Evolutionary conservation across 2,113 vertebrate species (phyloP).

Genomic region (Caloenas nicobarica): DNA sequence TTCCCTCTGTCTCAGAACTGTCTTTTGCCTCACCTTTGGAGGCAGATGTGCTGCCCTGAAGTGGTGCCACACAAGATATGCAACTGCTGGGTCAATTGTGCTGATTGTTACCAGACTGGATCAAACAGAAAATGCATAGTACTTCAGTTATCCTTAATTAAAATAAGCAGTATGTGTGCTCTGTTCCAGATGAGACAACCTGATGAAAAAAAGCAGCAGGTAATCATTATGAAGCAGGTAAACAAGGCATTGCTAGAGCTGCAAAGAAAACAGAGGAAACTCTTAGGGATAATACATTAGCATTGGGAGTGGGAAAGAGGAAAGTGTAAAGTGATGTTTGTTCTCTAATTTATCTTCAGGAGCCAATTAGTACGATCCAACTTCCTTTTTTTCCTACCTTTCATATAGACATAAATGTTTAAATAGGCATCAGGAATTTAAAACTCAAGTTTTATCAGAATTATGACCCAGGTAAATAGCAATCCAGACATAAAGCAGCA

Average conservation of each 20-base stretch:
- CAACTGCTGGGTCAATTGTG: background rate
- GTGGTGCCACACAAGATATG: background rate
- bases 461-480: background rate
- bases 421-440: background rate
- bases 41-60: background rate
- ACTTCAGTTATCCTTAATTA: conserved; percentile 64
- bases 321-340: background rate
- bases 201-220: conserved; percentile 58
- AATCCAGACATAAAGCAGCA: background rate
- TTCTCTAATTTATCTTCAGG: background rate
- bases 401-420: background rate
- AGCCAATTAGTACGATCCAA: background rate
- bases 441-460: background rate
- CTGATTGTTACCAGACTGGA: conserved; percentile 24
- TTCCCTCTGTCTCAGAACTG: background rate
- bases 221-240: conserved; percentile 59
- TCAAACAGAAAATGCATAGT: conserved; percentile 31
- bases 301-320: background rate
- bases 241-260: conserved; percentile 16
- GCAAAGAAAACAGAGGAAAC: background rate
- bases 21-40: background rate
- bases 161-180: conserved; percentile 25
- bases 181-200: conserved; percentile 41
- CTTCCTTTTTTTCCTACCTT: background rate
- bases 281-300: background rate